A percentile compares a stretch with the other conserved stretches of the same genome.
Conservation (phyloP, 1,140 invertebrate species). For the Bombus confusus region DNA sequence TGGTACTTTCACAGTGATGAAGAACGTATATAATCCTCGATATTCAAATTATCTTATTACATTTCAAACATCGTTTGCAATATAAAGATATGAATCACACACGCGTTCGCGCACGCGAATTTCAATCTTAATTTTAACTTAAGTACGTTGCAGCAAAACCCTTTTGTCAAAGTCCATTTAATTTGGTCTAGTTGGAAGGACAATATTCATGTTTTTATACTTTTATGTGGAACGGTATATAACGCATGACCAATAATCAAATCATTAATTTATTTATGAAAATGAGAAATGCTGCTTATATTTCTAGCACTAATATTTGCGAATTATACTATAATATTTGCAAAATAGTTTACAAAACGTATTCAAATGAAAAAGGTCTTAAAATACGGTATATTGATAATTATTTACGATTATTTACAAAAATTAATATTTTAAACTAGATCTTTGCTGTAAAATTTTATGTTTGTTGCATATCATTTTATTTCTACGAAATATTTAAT, state of each 20-base stretch:
- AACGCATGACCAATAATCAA: conserved; percentile 30
- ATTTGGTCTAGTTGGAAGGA: not conserved
- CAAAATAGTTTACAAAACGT: not conserved
- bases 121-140: conserved; percentile 1
- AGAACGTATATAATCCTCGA: not conserved
- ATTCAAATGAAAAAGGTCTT: not conserved
- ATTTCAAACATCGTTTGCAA: not conserved
- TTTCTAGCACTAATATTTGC: not conserved
- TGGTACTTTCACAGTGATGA: not conserved
- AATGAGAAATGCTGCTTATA: conserved; percentile 21
- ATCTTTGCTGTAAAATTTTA: not conserved
- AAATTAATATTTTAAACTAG: conserved; percentile 6
- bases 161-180: not conserved
- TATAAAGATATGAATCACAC: not conserved
- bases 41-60: conserved; percentile 12
- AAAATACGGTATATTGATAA: not conserved
- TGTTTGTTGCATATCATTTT: not conserved
- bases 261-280: conserved; percentile 24
- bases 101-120: not conserved
- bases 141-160: not conserved
- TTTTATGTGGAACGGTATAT: conserved; percentile 4
- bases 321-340: not conserved
- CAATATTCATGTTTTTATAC: conserved; percentile 27
- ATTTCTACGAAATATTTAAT: not conserved
- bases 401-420: not conserved